Conservation (phyloP, 2,888 invertebrate genomes). For the Tetragonisca angustula region DNA sequence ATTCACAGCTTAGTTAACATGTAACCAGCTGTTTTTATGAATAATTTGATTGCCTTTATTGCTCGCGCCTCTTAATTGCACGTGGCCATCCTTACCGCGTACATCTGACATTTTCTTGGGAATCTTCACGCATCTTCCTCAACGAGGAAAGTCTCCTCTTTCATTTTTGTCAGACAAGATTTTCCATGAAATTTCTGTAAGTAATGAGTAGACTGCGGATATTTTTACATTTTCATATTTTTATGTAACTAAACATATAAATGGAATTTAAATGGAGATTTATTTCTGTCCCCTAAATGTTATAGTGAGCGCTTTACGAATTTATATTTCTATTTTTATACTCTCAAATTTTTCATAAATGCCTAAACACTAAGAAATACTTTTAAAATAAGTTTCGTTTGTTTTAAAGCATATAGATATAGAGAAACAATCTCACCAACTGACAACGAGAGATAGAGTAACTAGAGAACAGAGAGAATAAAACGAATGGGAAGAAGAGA, state of each 20-base stretch:
- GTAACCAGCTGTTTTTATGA: conserved; percentile 19
- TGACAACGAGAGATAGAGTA: too few relatives aligned
- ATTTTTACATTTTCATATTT: background rate
- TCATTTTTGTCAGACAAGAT: background rate
- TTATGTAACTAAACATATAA: background rate
- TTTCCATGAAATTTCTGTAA: background rate
- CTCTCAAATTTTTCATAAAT: too few relatives aligned
- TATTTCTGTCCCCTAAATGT: background rate
- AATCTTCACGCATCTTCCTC: background rate
- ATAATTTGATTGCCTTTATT: conserved; percentile 43
- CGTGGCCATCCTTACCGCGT: conserved; percentile 9
- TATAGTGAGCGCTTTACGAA: background rate
- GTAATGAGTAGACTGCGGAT: background rate
- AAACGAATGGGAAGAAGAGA: too few relatives aligned
- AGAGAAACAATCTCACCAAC: too few relatives aligned
- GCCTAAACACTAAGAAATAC: too few relatives aligned
- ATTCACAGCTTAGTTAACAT: conserved; percentile 16
- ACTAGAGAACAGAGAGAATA: too few relatives aligned
- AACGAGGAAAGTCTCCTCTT: background rate
- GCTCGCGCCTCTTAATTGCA: conserved; percentile 24
- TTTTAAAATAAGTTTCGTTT: too few relatives aligned
- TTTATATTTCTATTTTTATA: background rate
- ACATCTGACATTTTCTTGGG: conserved; percentile 35
- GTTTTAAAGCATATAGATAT: too few relatives aligned
- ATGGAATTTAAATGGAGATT: background rate